phyloP scores from a whole-genome alignment of 1,140 invertebrate genomes.

The Monomorium pharaonis region DNA sequence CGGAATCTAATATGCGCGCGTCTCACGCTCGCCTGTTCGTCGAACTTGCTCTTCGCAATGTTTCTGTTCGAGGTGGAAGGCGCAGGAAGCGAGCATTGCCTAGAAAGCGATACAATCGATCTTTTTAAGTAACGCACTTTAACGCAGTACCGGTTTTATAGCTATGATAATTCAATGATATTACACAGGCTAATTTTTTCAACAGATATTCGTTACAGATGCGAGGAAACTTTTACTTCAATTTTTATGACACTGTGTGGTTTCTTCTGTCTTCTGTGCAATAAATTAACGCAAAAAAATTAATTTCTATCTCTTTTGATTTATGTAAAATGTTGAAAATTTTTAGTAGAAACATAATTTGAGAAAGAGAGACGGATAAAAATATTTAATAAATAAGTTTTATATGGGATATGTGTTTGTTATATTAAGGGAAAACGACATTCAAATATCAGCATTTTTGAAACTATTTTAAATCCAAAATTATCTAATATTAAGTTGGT shows the following conservation, averaged over 20 bases:
- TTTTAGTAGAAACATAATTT: background rate
- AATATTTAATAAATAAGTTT: constrained; percentile 5
- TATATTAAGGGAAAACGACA: background rate
- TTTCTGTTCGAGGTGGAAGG: background rate
- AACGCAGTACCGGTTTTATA: background rate
- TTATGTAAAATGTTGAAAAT: background rate
- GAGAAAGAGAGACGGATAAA: background rate
- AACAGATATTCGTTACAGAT: background rate
- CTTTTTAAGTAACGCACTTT: background rate
- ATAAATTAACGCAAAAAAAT: background rate
- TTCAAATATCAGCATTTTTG: background rate
- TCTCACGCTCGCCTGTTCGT: background rate
- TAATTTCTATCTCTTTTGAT: background rate
- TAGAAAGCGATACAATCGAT: constrained; percentile 14
- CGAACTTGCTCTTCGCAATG: background rate
- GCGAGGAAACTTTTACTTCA: too few relatives aligned
- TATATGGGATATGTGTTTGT: background rate
- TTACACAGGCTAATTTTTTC: background rate
- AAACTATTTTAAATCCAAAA: background rate
- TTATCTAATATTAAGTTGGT: background rate
- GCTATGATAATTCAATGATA: background rate
- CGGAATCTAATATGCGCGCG: background rate
- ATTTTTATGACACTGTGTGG: background rate
- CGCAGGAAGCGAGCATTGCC: background rate
- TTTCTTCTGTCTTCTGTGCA: background rate